A percentile compares a stretch with the other conserved stretches of the same genome.
phyloP scores from a whole-genome alignment of 2,888 invertebrate species.

The Orthonychiurus folsomi region DNA sequence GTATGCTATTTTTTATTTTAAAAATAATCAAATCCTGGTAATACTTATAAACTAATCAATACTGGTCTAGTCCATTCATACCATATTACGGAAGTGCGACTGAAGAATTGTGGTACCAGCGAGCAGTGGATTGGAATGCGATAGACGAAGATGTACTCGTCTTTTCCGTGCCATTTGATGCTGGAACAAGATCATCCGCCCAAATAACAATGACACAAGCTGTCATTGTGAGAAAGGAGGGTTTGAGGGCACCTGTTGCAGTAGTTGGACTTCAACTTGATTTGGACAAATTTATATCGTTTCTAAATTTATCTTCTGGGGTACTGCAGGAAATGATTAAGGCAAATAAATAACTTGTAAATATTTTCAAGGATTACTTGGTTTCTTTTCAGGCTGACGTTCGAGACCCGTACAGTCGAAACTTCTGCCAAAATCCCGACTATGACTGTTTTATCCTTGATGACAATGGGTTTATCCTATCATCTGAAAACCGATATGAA shows the following conservation, averaged over 20 bases:
- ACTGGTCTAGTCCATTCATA: conserved; percentile 53
- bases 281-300: conserved; percentile 57
- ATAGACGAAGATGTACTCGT: conserved; percentile 83
- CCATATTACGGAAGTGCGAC: conserved; percentile 57
- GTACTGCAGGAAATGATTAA: not conserved
- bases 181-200: conserved; percentile 53
- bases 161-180: conserved; percentile 74
- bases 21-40: not conserved
- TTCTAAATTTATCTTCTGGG: not conserved
- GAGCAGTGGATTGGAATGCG: conserved; percentile 80
- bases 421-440: conserved; percentile 55
- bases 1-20: conserved; percentile 5
- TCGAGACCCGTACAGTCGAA: not conserved
- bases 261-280: conserved; percentile 87
- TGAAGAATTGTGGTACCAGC: conserved; percentile 81
- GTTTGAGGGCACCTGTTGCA: conserved; percentile 68
- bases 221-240: conserved; percentile 69
- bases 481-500: conserved; percentile 75
- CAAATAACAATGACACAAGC: conserved; percentile 80
- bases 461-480: conserved; percentile 87
- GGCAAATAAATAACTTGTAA: not conserved
- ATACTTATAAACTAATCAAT: not conserved
- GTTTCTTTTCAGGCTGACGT: conserved; percentile 8
- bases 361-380: conserved; percentile 44
- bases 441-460: conserved; percentile 87